These are phyloP conservation scores for Pipa parva DNA, from an alignment of 2,113 vertebrate genomes.

Conservation along the genomic window DNA sequence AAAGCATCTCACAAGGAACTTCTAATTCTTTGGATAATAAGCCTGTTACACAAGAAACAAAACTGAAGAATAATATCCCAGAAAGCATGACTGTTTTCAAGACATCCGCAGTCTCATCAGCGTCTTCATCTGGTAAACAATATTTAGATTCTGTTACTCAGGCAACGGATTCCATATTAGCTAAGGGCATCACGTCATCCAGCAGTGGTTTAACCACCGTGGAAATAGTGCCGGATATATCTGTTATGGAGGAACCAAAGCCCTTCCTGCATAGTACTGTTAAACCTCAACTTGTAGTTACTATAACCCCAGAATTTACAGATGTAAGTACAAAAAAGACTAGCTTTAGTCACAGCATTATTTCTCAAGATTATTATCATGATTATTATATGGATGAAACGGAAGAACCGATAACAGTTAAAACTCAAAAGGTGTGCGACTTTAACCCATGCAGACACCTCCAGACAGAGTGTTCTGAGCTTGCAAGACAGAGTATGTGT, in stretches of 20 bases:
- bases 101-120: neutral
- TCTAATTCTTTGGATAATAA: neutral
- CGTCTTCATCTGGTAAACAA: slow-evolving; percentile 12
- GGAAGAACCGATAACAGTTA: neutral
- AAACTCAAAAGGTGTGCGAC: slow-evolving; percentile 47
- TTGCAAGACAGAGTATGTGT: slow-evolving; percentile 55
- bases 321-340: rapidly evolving
- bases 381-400: too few relatives aligned
- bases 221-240: neutral
- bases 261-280: neutral
- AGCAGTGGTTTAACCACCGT: neutral
- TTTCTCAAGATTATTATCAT: slow-evolving; percentile 45
- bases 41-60: neutral
- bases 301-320: slow-evolving; percentile 12
- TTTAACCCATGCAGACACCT: slow-evolving; percentile 70
- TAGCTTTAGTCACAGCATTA: neutral
- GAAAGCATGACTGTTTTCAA: slow-evolving; percentile 3
- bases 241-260: slow-evolving; percentile 1
- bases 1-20: neutral
- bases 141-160: neutral
- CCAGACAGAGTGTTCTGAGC: slow-evolving; percentile 62
- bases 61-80: neutral
- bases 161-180: neutral
- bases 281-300: neutral
- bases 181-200: neutral